Evolutionary conservation across 2,888 invertebrate genomes (phyloP), one percentile per base, ranked within the genome.

Genomic region (Cryptophagus acutangulus): DNA sequence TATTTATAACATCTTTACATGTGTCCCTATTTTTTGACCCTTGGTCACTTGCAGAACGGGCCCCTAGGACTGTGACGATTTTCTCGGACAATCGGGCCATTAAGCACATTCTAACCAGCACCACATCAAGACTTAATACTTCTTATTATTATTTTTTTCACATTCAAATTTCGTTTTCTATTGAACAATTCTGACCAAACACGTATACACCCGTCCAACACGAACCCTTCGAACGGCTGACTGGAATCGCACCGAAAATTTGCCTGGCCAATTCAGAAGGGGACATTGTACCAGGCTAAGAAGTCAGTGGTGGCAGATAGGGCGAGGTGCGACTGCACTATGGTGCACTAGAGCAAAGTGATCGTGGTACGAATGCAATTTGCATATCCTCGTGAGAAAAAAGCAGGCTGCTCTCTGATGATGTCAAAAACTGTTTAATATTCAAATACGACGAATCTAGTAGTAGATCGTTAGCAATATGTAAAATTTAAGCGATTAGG

Each of bases 301-400:
- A 31, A 8, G 16, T 10, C 31, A 3, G 31, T 31, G n/a, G 9
- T 9, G 10, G 14, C 31, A 26, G 10, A 26, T 12, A n/a, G 9
- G 3, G 12, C 26, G 10, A n/a, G 9, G 12, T 26, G 12, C 26
- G 4, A 26, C 9, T 12, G 12, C 26, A 6, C 4, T 13, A 26
- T 15, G 16, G 24, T 20, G 24, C 24, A 26, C 26, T 3, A 26
- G n/a, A 6, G 26, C 14, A 31, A 31, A 3, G n/a, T 16, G 12
- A 31, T 31, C 15, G 16, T 31, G 31, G 31, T 31, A 31, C 3
- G 28, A 31, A 31, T 13, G 20, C 28, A 8, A 61, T 61, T 61
- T 61, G 61, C 61, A 61, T 61, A 61, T 54, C 50, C 49, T 51
- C 60, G 63, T 63, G 63, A 63, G 63, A 63, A 63, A 63, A 61